Evolutionary conservation across 2,797 vertebrate genomes (phyloP), one percentile per base, ranked within the genome.

Genomic region (Pristis pectinata): DNA sequence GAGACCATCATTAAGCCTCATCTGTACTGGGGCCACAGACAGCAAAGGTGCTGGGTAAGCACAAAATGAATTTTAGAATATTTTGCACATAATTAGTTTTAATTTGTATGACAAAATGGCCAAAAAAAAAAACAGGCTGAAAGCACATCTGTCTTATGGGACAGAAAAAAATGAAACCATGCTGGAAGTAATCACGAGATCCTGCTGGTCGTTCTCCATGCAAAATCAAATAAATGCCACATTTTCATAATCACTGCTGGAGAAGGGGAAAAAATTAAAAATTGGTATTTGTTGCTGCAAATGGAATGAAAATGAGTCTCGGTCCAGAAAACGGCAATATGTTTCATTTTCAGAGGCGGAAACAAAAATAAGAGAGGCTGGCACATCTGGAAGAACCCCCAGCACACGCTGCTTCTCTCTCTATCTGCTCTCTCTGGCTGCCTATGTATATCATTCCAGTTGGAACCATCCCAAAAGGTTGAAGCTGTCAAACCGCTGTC

Each of bases 311-410:
- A 82, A 17, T 27, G 7, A 95, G 64, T 95, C 37, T 82, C 41
- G 95, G 0, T 0, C 3, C 59, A 94, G 94, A 79, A 80, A 67
- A 92, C 76, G 94, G 70, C 94, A 95, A 77, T 17, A 41, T 94
- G 8, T 1, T 95, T 74, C 6, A 49, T 49, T 94, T 95, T 91
- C 95, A 95, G 70, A 95, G 95, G 85, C 13, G 0, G 53, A 95
- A 2, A 95, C 34, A 13, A 44, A 89, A 94, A 95, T 94, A 70
- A 72, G n/a, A 94, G 61, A 61, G 56, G 72, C 37, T 11, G 91
- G 94, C 95, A 93, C 94, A 37, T 95, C 95, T 95, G 95, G 94
- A 96, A 94, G 64, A 44, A 80, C 95, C 67, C 24, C 44, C 92
- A 93, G 74, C 3, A 19, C 59, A 91, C 56, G 91, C 56, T 64